These are phyloP conservation scores for Nymphalis polychloros DNA, from an alignment of 2,888 invertebrate species.

Conservation along the genomic window DNA sequence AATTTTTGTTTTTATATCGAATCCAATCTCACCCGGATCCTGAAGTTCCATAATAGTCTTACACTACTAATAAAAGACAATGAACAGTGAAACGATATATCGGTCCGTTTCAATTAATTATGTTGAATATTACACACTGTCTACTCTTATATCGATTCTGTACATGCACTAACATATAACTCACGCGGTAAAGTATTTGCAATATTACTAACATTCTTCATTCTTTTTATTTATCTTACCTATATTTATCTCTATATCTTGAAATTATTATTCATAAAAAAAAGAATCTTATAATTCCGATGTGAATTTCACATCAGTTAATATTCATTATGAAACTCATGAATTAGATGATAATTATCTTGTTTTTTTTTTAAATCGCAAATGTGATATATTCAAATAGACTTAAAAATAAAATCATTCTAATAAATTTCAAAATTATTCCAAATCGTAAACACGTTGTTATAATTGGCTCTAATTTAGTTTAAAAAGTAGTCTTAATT, in stretches of 20 bases:
- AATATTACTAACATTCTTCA: conserved; percentile 8
- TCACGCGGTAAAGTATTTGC: conserved; percentile 34
- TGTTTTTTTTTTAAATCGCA: too few relatives aligned
- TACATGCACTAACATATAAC: conserved; percentile 32
- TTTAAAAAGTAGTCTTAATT: neutral
- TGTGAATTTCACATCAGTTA: too few relatives aligned
- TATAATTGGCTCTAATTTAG: neutral
- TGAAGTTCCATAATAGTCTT: conserved; percentile 62
- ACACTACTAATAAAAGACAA: conserved; percentile 49
- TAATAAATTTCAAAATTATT: neutral
- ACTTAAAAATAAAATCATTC: neutral
- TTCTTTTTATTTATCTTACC: neutral
- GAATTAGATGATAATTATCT: too few relatives aligned
- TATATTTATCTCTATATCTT: neutral
- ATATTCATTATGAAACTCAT: too few relatives aligned
- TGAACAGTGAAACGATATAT: conserved; percentile 32
- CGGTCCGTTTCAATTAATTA: conserved; percentile 54
- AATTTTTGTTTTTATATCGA: conserved; percentile 76
- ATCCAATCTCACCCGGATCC: conserved; percentile 10
- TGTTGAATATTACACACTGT: conserved; percentile 33
- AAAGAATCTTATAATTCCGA: too few relatives aligned
- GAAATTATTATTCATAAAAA: too few relatives aligned
- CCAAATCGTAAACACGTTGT: neutral
- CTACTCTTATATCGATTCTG: conserved; percentile 20
- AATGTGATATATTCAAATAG: too few relatives aligned